Conservation (phyloP, 1,140 invertebrate species). For the Macrotrachela quadricornifera region DNA sequence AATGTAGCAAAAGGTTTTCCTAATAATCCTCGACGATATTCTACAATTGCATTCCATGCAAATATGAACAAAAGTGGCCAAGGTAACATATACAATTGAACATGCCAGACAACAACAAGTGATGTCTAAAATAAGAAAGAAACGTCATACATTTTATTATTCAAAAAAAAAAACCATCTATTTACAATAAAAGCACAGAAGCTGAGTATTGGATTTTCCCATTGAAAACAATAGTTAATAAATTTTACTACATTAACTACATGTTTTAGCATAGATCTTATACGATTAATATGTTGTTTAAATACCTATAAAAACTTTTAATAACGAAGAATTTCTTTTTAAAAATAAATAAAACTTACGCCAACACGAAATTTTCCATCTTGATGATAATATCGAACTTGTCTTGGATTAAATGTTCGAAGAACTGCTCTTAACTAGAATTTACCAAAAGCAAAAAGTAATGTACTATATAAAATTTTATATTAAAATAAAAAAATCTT, state of each 20-base stretch:
- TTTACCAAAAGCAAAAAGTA: not conserved
- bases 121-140: slow-evolving; percentile 20
- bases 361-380: slow-evolving; percentile 85
- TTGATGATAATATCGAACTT: slow-evolving; percentile 77
- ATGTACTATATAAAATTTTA: not conserved
- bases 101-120: slow-evolving; percentile 23
- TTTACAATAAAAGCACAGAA: slow-evolving; percentile 55
- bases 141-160: no score
- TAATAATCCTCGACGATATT: slow-evolving; percentile 14
- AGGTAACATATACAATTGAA: slow-evolving; percentile 29
- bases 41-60: slow-evolving; percentile 18
- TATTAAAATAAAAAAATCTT: slow-evolving; percentile 20
- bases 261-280: slow-evolving; percentile 66
- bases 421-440: slow-evolving; percentile 60
- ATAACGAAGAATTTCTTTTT: not conserved
- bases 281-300: slow-evolving; percentile 68
- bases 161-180: no score
- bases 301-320: slow-evolving; percentile 40
- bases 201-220: slow-evolving; percentile 74
- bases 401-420: slow-evolving; percentile 75
- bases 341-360: slow-evolving; percentile 18
- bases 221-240: slow-evolving; percentile 83
- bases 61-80: slow-evolving; percentile 21
- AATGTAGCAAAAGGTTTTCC: slow-evolving; percentile 12
- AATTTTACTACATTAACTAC: slow-evolving; percentile 71